Evolutionary conservation across 2,888 invertebrate species (phyloP).

Genomic region (Podabrus alpinus): DNA sequence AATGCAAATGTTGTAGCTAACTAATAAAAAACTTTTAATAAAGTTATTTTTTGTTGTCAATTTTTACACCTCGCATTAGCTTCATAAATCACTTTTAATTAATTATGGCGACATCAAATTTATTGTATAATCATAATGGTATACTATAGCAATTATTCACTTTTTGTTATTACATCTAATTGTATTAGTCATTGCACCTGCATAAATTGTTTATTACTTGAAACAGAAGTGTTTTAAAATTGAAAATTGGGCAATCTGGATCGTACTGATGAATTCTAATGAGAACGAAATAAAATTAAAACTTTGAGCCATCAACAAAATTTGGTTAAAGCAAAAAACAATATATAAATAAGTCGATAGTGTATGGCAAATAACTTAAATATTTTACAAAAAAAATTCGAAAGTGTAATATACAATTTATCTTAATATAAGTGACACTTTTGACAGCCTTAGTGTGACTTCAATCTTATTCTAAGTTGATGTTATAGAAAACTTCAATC

Average conservation of each 20-base stretch:
- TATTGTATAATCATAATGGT: background rate
- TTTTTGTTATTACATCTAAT: background rate
- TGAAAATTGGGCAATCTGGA: too few species aligned
- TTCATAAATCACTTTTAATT: constrained; percentile 10
- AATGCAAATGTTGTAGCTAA: constrained; percentile 11
- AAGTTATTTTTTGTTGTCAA: constrained; percentile 15
- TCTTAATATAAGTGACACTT: constrained; percentile 18
- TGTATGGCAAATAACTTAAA: background rate
- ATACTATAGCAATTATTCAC: background rate
- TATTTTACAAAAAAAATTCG: constrained; percentile 6
- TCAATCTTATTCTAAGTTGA: constrained; percentile 14
- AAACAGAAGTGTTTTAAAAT: background rate
- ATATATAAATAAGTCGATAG: background rate
- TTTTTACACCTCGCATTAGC: constrained; percentile 10
- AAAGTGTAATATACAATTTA: constrained; percentile 19
- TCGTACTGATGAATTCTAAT: background rate
- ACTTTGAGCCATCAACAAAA: background rate
- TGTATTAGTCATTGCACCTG: background rate
- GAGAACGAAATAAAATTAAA: background rate
- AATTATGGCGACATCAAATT: background rate
- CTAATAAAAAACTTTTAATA: constrained; percentile 11
- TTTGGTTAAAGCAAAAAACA: background rate
- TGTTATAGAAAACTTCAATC: constrained; percentile 33
- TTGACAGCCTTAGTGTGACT: constrained; percentile 18
- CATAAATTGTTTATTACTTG: background rate